Conservation (phyloP, 2,888 invertebrate species). For the Acronicta leporina region DNA sequence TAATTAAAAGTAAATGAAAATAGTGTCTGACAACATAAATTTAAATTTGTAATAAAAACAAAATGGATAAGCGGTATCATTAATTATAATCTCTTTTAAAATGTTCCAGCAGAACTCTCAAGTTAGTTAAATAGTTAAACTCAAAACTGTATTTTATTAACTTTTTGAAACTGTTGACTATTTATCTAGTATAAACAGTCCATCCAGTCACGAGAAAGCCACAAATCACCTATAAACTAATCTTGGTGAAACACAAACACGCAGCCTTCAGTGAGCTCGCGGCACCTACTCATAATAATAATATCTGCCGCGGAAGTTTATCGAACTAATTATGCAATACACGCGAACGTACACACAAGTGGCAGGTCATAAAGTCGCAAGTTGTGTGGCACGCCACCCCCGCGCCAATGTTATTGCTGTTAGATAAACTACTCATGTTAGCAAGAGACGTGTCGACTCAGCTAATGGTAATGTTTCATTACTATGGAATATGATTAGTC, state of each 20-base stretch:
- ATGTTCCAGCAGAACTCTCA: no score
- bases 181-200: no score
- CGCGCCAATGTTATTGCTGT: neutral
- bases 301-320: slow-evolving; percentile 17
- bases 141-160: no score
- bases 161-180: no score
- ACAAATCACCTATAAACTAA: neutral
- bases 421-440: slow-evolving; percentile 5
- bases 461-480: slow-evolving; percentile 17
- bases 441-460: slow-evolving; percentile 5
- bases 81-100: no score
- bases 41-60: no score
- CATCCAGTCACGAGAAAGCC: neutral
- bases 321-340: slow-evolving; percentile 5
- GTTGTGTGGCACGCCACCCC: neutral
- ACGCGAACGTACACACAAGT: neutral
- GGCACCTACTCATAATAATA: slow-evolving; percentile 22
- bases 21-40: no score
- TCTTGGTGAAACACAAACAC: neutral
- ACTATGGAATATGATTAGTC: slow-evolving; percentile 1
- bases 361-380: neutral
- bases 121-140: no score
- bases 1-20: no score
- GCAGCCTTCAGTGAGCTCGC: slow-evolving; percentile 1
- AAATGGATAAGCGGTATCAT: no score